Conservation (phyloP, 2,797 vertebrate genomes). For the Psittacula derbiana region DNA sequence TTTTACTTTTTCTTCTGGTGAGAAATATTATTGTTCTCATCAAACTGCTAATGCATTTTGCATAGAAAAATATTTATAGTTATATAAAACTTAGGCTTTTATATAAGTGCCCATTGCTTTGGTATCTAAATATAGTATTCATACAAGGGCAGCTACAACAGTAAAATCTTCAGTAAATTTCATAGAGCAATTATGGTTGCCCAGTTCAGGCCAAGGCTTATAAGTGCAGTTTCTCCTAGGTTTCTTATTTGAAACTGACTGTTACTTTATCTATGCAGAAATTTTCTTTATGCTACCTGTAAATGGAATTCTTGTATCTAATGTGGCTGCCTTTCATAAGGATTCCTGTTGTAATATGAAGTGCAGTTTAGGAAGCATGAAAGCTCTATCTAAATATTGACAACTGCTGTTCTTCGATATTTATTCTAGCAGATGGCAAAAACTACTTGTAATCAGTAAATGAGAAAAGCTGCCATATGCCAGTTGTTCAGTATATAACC, state of each 20-base stretch:
- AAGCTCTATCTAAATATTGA: background rate
- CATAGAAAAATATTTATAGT: background rate
- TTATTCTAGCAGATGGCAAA: background rate
- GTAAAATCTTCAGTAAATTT: background rate
- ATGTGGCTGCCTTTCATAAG: background rate
- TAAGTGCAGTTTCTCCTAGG: background rate
- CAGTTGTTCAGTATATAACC: background rate
- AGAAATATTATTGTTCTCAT: background rate
- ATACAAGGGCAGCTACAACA: background rate
- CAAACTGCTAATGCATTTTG: background rate
- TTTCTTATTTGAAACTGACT: background rate
- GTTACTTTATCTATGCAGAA: background rate
- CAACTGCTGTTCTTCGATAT: background rate
- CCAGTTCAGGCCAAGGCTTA: background rate
- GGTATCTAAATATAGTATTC: background rate
- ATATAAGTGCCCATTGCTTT: background rate
- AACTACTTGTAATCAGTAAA: background rate
- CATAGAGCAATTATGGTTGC: background rate
- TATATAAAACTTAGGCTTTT: background rate
- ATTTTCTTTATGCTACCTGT: background rate
- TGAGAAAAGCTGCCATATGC: background rate
- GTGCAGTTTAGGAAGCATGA: background rate
- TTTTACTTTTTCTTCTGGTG: background rate
- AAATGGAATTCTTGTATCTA: background rate
- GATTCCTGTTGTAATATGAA: background rate